phyloP scores from a whole-genome alignment of 2,113 vertebrate species.

The Leptosomus discolor region DNA sequence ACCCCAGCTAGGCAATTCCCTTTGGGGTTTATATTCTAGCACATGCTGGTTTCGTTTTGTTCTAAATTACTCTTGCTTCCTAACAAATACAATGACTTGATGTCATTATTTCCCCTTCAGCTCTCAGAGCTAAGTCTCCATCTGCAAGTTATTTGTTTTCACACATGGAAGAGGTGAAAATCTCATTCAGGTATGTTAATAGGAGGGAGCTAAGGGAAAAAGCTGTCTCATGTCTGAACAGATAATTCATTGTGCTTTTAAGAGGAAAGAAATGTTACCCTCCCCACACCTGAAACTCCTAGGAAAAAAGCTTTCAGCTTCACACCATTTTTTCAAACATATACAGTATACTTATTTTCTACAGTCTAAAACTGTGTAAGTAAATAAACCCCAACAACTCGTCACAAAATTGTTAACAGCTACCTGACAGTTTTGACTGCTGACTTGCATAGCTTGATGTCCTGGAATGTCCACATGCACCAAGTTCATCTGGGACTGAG shows the following conservation, averaged over 20 bases:
- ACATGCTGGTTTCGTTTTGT: not conserved
- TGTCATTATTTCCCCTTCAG: not conserved
- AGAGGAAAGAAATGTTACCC: not conserved
- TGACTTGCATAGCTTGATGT: conserved; percentile 91
- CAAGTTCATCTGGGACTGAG: conserved; percentile 86
- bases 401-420: not conserved
- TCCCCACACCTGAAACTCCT: not conserved
- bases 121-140: not conserved
- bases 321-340: not conserved
- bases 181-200: not conserved
- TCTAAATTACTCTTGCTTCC: not conserved
- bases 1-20: not conserved
- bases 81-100: not conserved
- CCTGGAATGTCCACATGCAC: conserved; percentile 86
- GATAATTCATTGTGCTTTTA: not conserved
- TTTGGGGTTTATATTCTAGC: not conserved
- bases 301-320: not conserved
- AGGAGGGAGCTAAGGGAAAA: not conserved
- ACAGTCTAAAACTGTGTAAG: not conserved
- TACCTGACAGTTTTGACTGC: conserved; percentile 95
- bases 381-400: not conserved
- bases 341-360: not conserved
- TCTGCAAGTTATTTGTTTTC: not conserved
- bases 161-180: not conserved
- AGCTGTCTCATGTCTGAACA: not conserved